Conservation (phyloP, 2,113 vertebrate genomes). For the Chroicocephalus ridibundus region DNA sequence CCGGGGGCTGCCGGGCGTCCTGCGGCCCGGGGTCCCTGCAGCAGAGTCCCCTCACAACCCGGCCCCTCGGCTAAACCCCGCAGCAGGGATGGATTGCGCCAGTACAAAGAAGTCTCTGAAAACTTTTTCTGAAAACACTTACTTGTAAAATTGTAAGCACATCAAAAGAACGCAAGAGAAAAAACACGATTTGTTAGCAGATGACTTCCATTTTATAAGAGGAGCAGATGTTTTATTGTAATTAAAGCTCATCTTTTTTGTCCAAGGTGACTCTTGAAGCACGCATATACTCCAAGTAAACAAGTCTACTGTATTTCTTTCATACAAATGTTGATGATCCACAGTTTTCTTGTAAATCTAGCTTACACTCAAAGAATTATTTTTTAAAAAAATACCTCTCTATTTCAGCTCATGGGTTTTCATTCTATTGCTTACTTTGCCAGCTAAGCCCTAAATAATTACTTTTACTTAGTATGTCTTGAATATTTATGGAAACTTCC, state of each 20-base stretch:
- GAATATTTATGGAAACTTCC: conserved; percentile 53
- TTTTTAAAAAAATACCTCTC: neutral
- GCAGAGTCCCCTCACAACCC: accelerated
- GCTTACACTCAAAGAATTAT: neutral
- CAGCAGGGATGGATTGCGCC: accelerated
- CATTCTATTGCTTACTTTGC: neutral
- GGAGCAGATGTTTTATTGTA: conserved; percentile 54
- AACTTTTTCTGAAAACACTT: neutral
- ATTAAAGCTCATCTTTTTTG: conserved; percentile 49
- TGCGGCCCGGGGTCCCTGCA: accelerated
- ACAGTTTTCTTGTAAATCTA: conserved; percentile 27
- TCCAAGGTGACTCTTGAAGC: conserved; percentile 42
- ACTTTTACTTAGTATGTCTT: conserved; percentile 18
- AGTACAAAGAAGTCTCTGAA: neutral
- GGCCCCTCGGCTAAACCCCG: neutral
- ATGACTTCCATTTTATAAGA: conserved; percentile 2
- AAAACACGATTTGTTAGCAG: neutral
- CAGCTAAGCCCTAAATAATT: conserved; percentile 39
- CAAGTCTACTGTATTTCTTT: neutral
- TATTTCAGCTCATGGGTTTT: neutral
- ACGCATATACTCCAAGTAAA: conserved; percentile 4
- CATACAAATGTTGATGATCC: neutral
- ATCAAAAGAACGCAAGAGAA: neutral
- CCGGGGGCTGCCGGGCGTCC: neutral
- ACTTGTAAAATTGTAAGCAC: neutral